Percentiles rank a stretch among this genome's conserved stretches.
Evolutionary conservation across 2,113 vertebrate species (phyloP).

Genomic region (Phalacrocorax aristotelis): DNA sequence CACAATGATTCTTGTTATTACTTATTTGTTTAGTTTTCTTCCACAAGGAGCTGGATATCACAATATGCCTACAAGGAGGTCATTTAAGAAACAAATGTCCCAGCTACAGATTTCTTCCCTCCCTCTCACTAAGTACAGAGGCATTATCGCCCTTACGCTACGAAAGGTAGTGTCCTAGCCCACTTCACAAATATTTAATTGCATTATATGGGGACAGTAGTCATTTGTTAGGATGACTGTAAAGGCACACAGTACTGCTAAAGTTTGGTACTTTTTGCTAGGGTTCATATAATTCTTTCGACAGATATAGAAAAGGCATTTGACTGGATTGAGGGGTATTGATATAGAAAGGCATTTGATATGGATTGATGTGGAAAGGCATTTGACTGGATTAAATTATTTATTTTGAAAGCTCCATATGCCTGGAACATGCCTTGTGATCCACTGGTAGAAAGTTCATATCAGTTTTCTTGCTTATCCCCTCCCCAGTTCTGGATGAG

Average conservation of each 20-base stretch:
- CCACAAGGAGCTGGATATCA: neutral
- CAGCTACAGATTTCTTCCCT: neutral
- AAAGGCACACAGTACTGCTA: neutral
- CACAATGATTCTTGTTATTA: neutral
- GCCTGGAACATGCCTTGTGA: neutral
- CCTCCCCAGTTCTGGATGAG: neutral
- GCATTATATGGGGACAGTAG: neutral
- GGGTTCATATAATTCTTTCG: neutral
- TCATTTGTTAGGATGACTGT: neutral
- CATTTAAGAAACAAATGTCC: neutral
- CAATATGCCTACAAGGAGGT: neutral
- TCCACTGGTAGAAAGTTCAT: neutral
- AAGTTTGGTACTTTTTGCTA: neutral
- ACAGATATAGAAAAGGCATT: neutral
- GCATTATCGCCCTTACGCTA: fast-evolving
- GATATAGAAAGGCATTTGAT: no score
- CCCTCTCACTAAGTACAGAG: neutral
- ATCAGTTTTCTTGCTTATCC: neutral
- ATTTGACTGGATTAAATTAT: neutral
- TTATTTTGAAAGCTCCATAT: neutral
- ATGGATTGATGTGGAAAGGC: no score
- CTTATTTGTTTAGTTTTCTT: neutral
- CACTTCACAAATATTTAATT: neutral
- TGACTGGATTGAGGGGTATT: neutral
- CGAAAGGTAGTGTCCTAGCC: neutral